phyloP scores from a whole-genome alignment of 2,888 invertebrate species.

The Pilophorus perplexus region DNA sequence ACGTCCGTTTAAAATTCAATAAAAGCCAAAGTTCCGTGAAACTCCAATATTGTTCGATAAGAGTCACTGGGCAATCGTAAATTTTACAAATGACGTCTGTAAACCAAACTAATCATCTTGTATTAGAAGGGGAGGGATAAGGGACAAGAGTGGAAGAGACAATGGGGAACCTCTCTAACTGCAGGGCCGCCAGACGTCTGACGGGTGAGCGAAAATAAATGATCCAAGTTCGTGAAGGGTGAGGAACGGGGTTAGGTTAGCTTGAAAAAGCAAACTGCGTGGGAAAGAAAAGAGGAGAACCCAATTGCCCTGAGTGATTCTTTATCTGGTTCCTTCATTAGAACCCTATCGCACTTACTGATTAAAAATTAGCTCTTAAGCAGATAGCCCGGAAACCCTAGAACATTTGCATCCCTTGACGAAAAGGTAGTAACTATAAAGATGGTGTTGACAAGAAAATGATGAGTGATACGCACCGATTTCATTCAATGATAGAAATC shows the following conservation, averaged over 20 bases:
- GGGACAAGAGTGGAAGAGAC: not conserved
- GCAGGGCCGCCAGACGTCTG: not conserved
- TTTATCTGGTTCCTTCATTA: conserved; percentile 1
- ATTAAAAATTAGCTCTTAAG: conserved; percentile 10
- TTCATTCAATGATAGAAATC: too few species aligned
- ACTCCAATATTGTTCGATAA: too few species aligned
- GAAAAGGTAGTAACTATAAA: too few species aligned
- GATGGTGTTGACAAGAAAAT: too few species aligned
- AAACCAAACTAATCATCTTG: conserved; percentile 1
- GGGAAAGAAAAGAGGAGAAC: not conserved
- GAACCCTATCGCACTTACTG: conserved; percentile 13
- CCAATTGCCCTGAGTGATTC: conserved; percentile 15
- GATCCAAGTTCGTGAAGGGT: not conserved
- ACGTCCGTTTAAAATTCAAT: too few species aligned
- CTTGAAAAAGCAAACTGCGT: not conserved
- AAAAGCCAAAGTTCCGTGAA: too few species aligned
- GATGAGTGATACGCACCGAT: too few species aligned
- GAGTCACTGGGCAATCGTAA: conserved; percentile 8
- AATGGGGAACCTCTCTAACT: not conserved
- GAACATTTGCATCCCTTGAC: too few species aligned
- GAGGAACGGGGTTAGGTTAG: not conserved
- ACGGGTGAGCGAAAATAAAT: conserved; percentile 18
- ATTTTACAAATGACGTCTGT: not conserved
- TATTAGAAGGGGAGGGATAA: not conserved
- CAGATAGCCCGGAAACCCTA: too few species aligned